A percentile compares a stretch with the other conserved stretches of the same genome.
Conservation (phyloP, 2,113 vertebrate genomes). For the Gulo gulo region DNA sequence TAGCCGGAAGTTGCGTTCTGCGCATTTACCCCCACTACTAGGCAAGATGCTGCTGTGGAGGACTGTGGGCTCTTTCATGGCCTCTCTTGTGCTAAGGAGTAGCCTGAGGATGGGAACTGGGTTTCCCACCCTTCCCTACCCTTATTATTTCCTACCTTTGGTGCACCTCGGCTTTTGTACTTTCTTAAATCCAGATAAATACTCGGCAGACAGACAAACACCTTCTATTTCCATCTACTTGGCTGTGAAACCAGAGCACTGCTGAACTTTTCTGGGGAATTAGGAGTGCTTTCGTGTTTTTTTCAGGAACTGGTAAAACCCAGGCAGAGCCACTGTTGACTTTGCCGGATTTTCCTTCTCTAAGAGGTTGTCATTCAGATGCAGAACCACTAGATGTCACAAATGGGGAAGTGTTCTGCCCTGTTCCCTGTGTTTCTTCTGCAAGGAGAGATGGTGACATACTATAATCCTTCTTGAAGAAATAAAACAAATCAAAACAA, state of each 20-base stretch:
- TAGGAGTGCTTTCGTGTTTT: not conserved
- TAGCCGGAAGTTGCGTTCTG: not conserved
- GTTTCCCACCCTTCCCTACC: not conserved
- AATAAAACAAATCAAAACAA: not conserved
- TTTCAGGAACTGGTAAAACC: not conserved
- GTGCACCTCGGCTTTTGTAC: not conserved
- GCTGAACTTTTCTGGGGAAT: not conserved
- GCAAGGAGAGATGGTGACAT: not conserved
- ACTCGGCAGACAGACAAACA: not conserved
- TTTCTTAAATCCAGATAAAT: not conserved
- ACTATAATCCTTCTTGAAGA: not conserved
- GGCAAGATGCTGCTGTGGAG: not conserved
- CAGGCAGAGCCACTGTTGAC: not conserved
- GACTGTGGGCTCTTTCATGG: not conserved
- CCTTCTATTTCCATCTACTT: not conserved
- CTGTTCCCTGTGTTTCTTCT: fast-evolving
- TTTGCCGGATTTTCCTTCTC: not conserved
- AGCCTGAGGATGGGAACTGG: not conserved
- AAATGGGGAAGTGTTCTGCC: conserved; percentile 44
- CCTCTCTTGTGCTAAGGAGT: not conserved
- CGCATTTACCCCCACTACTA: not conserved
- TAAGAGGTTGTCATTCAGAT: conserved; percentile 36
- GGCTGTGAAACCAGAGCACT: not conserved
- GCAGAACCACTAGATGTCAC: conserved; percentile 81
- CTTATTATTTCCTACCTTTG: not conserved